These are phyloP conservation scores for Crioceris asparagi DNA, from an alignment of 2,888 invertebrate species.

Conservation along the genomic window DNA sequence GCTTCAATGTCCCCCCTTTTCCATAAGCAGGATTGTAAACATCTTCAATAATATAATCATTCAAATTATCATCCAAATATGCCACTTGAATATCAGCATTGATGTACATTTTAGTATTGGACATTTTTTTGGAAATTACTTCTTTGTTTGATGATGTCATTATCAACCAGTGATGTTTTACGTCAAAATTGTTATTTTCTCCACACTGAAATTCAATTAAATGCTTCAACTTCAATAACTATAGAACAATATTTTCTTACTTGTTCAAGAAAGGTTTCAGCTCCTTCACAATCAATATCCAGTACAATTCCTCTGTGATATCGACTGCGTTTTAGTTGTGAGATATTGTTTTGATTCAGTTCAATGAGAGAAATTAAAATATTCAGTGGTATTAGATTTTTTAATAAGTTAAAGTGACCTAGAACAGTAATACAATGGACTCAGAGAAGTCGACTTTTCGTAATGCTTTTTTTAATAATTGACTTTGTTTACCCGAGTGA, in stretches of 20 bases:
- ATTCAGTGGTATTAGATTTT: too few species aligned
- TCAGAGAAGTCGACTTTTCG: too few species aligned
- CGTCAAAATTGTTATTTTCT: conserved; percentile 17
- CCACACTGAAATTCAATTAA: conserved; percentile 18
- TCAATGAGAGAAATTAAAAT: too few species aligned
- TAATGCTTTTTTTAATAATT: too few species aligned
- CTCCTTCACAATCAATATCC: conserved; percentile 22
- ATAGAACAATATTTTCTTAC: conserved; percentile 14
- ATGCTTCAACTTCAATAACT: neutral
- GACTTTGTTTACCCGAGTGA: too few species aligned
- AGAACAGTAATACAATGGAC: too few species aligned
- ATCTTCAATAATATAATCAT: conserved; percentile 17
- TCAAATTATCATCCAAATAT: conserved; percentile 8
- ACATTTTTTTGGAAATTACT: conserved; percentile 16
- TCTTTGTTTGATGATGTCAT: conserved; percentile 13
- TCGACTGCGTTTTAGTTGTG: conserved; percentile 15
- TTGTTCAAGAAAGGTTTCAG: conserved; percentile 15
- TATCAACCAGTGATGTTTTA: conserved; percentile 26
- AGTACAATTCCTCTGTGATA: conserved; percentile 21
- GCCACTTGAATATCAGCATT: conserved; percentile 23
- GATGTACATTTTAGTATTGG: conserved; percentile 20
- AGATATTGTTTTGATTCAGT: too few species aligned
- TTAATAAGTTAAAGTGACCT: too few species aligned
- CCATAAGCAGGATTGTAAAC: conserved; percentile 24
- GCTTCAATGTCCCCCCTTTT: conserved; percentile 21